A percentile compares a stretch with the other conserved stretches of the same genome.
These are phyloP conservation scores for Halichondria panicea DNA, from an alignment of 37 sponge, comb jelly and placozoan species.

Conservation along the genomic window DNA sequence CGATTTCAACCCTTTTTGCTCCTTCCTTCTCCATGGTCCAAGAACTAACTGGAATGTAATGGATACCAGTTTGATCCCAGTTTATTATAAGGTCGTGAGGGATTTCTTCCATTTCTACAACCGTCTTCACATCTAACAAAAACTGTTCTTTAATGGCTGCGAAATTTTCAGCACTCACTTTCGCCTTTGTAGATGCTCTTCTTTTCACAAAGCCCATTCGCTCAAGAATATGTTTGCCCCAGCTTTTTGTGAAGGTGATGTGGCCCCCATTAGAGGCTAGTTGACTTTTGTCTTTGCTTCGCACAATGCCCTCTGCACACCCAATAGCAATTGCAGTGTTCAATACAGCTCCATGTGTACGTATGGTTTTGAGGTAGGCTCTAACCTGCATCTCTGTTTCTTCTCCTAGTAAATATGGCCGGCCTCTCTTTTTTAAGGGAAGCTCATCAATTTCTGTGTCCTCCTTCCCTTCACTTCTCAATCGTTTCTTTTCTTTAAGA, in stretches of 20 bases:
- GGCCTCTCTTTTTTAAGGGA: constrained; percentile 18
- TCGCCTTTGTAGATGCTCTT: constrained; percentile 49
- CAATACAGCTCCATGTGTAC: constrained; percentile 45
- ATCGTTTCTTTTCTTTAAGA: constrained; percentile 7
- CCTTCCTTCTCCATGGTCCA: constrained; percentile 64
- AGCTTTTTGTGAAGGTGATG: constrained; percentile 46
- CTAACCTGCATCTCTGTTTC: constrained; percentile 1
- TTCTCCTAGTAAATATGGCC: constrained; percentile 7
- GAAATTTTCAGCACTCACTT: constrained; percentile 42
- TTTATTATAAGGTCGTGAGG: constrained; percentile 52
- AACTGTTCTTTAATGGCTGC: constrained; percentile 37
- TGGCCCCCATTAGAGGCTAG: constrained; percentile 36
- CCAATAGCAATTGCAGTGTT: constrained; percentile 57
- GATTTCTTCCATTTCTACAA: constrained; percentile 67
- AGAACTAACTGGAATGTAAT: constrained; percentile 49
- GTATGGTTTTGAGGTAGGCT: constrained; percentile 34
- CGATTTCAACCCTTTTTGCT: constrained; percentile 46
- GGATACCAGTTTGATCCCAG: constrained; percentile 69
- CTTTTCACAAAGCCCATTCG: constrained; percentile 67
- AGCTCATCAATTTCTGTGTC: constrained; percentile 4
- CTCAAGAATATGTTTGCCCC: constrained; percentile 43
- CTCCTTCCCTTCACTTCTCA: neutral
- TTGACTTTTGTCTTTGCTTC: constrained; percentile 32
- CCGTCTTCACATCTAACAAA: constrained; percentile 31
- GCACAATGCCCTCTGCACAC: constrained; percentile 45